Percentiles rank a stretch among this genome's conserved stretches.
phyloP scores from a whole-genome alignment of 2,888 invertebrate species.

The Nemoura dubitans region DNA sequence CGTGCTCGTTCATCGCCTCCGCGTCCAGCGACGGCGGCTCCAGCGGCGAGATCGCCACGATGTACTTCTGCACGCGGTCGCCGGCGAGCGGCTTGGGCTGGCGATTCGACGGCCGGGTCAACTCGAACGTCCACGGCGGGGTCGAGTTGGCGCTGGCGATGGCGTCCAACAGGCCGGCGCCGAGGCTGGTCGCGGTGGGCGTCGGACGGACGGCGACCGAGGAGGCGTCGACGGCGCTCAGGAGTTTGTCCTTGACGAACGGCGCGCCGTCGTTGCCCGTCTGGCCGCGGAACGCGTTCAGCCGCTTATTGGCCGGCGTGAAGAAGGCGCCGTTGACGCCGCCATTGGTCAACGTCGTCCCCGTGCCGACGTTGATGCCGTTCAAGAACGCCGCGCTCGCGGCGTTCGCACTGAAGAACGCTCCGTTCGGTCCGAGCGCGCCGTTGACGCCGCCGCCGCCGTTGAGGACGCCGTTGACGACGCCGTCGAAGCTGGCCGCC shows the following conservation, averaged over 20 bases:
- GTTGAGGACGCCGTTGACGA: constrained; percentile 2
- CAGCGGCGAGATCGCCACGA: background rate
- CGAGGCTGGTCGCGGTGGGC: background rate
- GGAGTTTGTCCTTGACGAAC: too few relatives aligned
- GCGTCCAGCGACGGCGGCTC: background rate
- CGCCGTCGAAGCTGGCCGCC: background rate
- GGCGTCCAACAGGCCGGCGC: background rate
- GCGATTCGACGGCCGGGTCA: background rate
- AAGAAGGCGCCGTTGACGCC: background rate
- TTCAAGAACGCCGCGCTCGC: background rate
- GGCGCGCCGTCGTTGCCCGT: too few relatives aligned
- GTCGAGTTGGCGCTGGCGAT: background rate
- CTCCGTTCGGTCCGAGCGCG: background rate
- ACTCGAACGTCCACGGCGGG: background rate
- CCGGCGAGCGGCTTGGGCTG: background rate
- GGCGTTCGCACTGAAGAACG: background rate
- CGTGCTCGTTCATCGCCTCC: background rate
- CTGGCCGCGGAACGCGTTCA: too few relatives aligned
- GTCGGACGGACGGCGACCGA: background rate
- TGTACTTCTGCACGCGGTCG: background rate
- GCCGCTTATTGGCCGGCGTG: background rate
- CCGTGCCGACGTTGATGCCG: too few relatives aligned
- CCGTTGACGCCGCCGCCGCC: background rate
- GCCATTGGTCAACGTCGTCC: background rate
- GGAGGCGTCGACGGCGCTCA: too few relatives aligned